phyloP scores from a whole-genome alignment of 2,113 vertebrate genomes.

The Corythaeola cristata region DNA sequence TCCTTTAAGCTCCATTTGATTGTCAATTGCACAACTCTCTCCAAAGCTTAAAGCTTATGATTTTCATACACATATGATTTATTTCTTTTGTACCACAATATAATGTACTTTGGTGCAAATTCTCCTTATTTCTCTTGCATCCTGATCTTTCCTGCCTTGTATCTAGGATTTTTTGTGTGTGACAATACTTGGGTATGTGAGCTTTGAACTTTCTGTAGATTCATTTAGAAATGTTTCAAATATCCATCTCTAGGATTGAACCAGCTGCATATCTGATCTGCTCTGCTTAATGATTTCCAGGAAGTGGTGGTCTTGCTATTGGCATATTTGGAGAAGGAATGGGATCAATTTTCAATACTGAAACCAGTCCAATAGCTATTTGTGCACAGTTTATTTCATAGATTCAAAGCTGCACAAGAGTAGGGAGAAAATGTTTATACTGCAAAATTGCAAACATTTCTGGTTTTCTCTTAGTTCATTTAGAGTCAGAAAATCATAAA shows the following conservation, averaged over 20 bases:
- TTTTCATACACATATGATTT: slow-evolving; percentile 79
- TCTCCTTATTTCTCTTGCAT: slow-evolving; percentile 36
- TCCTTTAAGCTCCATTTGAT: slow-evolving; percentile 86
- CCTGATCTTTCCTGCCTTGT: neutral
- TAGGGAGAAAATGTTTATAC: neutral
- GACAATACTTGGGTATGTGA: neutral
- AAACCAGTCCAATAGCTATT: slow-evolving; percentile 20
- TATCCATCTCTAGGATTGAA: neutral
- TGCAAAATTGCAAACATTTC: slow-evolving; percentile 5
- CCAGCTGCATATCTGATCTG: neutral
- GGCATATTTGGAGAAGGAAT: slow-evolving; percentile 46
- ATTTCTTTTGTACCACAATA: slow-evolving; percentile 74
- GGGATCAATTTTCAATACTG: slow-evolving; percentile 37
- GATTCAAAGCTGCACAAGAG: neutral
- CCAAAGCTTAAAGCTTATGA: slow-evolving; percentile 76
- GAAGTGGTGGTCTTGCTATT: slow-evolving; percentile 29
- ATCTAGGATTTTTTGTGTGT: neutral
- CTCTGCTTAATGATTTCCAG: slow-evolving; percentile 38
- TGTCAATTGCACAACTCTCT: slow-evolving; percentile 86
- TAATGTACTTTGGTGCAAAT: slow-evolving; percentile 60
- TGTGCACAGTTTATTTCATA: slow-evolving; percentile 13
- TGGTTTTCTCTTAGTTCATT: slow-evolving; percentile 53
- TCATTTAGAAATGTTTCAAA: slow-evolving; percentile 6
- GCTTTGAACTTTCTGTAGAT: slow-evolving; percentile 13
- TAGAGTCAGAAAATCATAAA: slow-evolving; percentile 56